A percentile compares a stretch with the other conserved stretches of the same genome.
Evolutionary conservation across 1,140 invertebrate genomes (phyloP).

Genomic region (Tetramorium simillimum): DNA sequence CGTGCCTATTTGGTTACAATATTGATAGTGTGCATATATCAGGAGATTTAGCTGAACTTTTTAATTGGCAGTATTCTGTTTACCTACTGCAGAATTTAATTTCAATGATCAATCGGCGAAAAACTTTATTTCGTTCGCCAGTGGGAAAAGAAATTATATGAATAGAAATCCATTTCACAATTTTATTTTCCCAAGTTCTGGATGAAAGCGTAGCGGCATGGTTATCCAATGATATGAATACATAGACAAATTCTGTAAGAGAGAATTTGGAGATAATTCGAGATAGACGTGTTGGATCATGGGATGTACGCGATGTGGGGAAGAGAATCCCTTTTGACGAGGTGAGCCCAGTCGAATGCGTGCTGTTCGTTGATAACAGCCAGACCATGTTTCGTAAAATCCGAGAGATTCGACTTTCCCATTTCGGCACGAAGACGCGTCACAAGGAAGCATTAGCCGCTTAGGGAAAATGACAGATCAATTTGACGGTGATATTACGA

Average conservation of each 20-base stretch:
- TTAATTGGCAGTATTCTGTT: neutral
- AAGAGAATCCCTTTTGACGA: conserved; percentile 75
- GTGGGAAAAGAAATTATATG: neutral
- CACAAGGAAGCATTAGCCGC: conserved; percentile 61
- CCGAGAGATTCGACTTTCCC: conserved; percentile 74
- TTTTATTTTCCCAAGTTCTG: neutral
- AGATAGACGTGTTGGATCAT: conserved; percentile 73
- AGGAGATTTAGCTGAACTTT: neutral
- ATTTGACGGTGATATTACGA: conserved; percentile 41
- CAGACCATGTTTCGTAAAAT: conserved; percentile 72
- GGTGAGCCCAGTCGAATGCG: conserved; percentile 75
- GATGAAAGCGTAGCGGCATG: conserved; percentile 2
- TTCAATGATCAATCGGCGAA: neutral
- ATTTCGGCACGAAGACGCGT: conserved; percentile 62
- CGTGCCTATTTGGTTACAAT: neutral
- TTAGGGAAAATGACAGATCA: conserved; percentile 58
- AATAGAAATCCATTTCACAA: neutral
- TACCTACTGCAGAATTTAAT: neutral
- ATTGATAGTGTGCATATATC: neutral
- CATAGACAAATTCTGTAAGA: conserved; percentile 59
- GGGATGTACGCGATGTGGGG: conserved; percentile 66
- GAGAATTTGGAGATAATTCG: conserved; percentile 73
- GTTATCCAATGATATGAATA: conserved; percentile 28
- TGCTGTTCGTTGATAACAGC: conserved; percentile 76
- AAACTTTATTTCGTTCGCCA: neutral